phyloP scores from a whole-genome alignment of 2,888 invertebrate species.

The Nephrotoma appendiculata region DNA sequence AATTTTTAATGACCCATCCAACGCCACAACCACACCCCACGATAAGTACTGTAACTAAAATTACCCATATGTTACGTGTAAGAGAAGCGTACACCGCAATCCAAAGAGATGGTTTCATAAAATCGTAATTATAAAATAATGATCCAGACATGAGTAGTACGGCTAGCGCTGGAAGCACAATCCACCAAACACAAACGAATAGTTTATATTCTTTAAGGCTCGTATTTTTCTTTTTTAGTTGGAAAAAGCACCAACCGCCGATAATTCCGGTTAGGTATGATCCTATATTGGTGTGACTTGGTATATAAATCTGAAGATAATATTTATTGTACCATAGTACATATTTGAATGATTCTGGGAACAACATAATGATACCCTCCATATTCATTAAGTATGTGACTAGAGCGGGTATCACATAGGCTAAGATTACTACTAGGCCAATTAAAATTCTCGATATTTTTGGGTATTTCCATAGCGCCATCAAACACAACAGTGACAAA shows the following conservation, averaged over 20 bases:
- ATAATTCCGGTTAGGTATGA: slow-evolving; percentile 32
- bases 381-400: background rate
- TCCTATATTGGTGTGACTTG: slow-evolving; percentile 34
- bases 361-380: background rate
- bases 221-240: slow-evolving; percentile 6
- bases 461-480: slow-evolving; percentile 14
- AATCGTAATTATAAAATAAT: slow-evolving; percentile 9
- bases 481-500: slow-evolving; percentile 28
- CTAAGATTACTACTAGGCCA: background rate
- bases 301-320: slow-evolving; percentile 30
- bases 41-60: background rate
- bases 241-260: slow-evolving; percentile 30
- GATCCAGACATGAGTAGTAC: slow-evolving; percentile 1
- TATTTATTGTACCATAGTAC: background rate
- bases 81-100: slow-evolving; percentile 7
- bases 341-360: background rate
- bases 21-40: slow-evolving; percentile 6
- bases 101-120: slow-evolving; percentile 9
- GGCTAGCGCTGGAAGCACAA: background rate
- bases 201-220: background rate
- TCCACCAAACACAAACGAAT: background rate
- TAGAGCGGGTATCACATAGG: background rate
- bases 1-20: slow-evolving; percentile 5
- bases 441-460: background rate
- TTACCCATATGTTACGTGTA: slow-evolving; percentile 8